Evolutionary conservation across 2,888 invertebrate species (phyloP), one percentile per base, ranked within the genome.

Genomic region (Nudaria mundana): DNA sequence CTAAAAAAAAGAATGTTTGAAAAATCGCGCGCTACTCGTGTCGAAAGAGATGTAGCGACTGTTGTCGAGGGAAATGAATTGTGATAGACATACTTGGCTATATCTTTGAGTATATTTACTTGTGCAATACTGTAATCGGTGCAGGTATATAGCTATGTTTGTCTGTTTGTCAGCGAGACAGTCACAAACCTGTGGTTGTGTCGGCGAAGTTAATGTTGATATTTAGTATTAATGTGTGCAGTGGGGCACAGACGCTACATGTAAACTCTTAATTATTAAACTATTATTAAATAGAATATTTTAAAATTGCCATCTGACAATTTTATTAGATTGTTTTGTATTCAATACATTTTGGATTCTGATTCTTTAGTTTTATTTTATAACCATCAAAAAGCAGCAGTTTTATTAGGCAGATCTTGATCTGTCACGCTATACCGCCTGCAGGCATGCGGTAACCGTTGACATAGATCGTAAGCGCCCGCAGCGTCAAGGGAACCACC

Each of bases 291-390:
- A 77, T 83, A 81, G 78, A 74, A 68, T 77, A 81, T 80, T 81
- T 78, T 76, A 61, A 81, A 84, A 85, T 84, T 85, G 84, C 81
- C 81, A 80, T 62, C 77, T 65, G 82, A 80, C 80, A 78, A 81
- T 82, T 84, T 80, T 81, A 81, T 79, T 83, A 82, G 75, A 79
- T 84, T 82, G 83, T 86, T 88, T 87, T 86, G 76, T 87, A 86
- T 85, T 86, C 81, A 86, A 85, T 86, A 88, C 81, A 85, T 82
- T 71, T 87, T 87, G 82, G 83, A 86, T 81, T 85, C 83, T 77
- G 71, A 76, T 48, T 39, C 43, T 32, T 31, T 54, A 57, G 57
- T 66, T 67, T 63, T 62, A 62, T 70, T 64, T 47, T 25, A n/a
- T n/a, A n/a, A n/a, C n/a, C n/a, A n/a, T n/a, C n/a, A n/a, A n/a